Evolutionary conservation across 2,797 vertebrate genomes (phyloP).

Genomic region (Leucoraja ocellata): DNA sequence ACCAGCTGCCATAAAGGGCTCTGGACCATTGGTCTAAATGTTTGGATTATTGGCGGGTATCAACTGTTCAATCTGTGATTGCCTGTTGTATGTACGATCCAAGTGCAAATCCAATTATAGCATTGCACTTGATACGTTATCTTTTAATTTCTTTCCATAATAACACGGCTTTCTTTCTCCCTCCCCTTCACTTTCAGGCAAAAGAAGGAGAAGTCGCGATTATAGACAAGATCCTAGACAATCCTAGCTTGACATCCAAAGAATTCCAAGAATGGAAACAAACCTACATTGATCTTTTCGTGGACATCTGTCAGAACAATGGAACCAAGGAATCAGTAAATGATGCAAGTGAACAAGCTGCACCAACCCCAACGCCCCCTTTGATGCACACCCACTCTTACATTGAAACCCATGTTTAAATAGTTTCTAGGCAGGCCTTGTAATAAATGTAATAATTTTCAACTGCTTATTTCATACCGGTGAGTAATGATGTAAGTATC

Average conservation of each 20-base stretch:
- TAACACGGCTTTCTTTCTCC: background rate
- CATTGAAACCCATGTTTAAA: constrained; percentile 94
- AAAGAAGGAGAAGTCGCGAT: constrained; percentile 95
- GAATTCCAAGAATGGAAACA: constrained; percentile 96
- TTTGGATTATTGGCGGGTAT: background rate
- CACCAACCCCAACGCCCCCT: constrained; percentile 63
- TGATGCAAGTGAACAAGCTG: constrained; percentile 66
- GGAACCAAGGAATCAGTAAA: constrained; percentile 57
- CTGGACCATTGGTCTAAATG: too few relatives aligned
- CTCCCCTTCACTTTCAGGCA: constrained; percentile 62
- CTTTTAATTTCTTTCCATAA: background rate
- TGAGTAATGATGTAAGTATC: constrained; percentile 32
- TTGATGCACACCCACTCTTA: constrained; percentile 92
- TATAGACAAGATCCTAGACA: constrained; percentile 92
- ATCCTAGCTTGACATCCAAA: constrained; percentile 84
- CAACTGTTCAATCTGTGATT: background rate
- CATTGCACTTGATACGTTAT: too few relatives aligned
- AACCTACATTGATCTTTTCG: constrained; percentile 88
- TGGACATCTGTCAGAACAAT: constrained; percentile 66
- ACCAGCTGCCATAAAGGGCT: too few relatives aligned
- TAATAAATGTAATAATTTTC: constrained; percentile 48
- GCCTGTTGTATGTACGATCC: background rate
- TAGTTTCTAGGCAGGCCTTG: constrained; percentile 44
- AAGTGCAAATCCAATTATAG: background rate
- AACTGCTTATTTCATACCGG: constrained; percentile 29